These are phyloP conservation scores for Takifugu rubripes DNA, from an alignment of 2,797 vertebrate species.

Conservation along the genomic window DNA sequence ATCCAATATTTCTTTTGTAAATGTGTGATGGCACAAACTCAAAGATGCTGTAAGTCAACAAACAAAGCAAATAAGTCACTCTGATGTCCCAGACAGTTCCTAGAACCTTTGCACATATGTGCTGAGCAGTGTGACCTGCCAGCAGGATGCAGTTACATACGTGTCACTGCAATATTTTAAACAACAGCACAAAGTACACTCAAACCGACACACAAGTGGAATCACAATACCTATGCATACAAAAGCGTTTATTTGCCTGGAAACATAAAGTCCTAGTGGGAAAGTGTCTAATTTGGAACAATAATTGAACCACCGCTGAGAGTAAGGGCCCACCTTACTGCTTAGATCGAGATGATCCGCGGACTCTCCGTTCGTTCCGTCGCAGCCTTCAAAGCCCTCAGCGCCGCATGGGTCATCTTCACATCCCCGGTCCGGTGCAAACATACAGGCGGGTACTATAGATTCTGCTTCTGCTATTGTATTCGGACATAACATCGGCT, in stretches of 20 bases:
- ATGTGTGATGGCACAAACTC: too few relatives aligned
- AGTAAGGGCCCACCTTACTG: slow-evolving; percentile 84
- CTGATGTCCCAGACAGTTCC: not conserved
- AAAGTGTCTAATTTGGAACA: too few relatives aligned
- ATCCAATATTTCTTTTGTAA: too few relatives aligned
- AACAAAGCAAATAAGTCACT: too few relatives aligned
- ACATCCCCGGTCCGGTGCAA: slow-evolving; percentile 83
- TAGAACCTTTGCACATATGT: not conserved
- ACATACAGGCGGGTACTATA: slow-evolving; percentile 88
- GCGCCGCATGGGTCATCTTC: slow-evolving; percentile 54
- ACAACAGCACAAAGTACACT: too few relatives aligned
- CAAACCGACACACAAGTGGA: too few relatives aligned
- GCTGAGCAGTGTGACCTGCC: slow-evolving; percentile 8
- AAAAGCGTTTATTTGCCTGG: too few relatives aligned
- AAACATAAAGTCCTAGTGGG: too few relatives aligned
- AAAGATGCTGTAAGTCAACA: too few relatives aligned
- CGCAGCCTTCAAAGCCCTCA: slow-evolving; percentile 61
- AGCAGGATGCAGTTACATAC: slow-evolving; percentile 49
- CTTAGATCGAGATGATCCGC: slow-evolving; percentile 83
- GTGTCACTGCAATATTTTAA: slow-evolving; percentile 52
- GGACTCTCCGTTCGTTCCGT: slow-evolving; percentile 77
- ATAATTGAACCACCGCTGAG: not conserved
- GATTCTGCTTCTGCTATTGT: slow-evolving; percentile 54
- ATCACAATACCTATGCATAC: too few relatives aligned
- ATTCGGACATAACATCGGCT: slow-evolving; percentile 68